These are phyloP conservation scores for Ctenochaetus hawaiiensis DNA, from an alignment of 2,797 vertebrate species.

Conservation along the genomic window DNA sequence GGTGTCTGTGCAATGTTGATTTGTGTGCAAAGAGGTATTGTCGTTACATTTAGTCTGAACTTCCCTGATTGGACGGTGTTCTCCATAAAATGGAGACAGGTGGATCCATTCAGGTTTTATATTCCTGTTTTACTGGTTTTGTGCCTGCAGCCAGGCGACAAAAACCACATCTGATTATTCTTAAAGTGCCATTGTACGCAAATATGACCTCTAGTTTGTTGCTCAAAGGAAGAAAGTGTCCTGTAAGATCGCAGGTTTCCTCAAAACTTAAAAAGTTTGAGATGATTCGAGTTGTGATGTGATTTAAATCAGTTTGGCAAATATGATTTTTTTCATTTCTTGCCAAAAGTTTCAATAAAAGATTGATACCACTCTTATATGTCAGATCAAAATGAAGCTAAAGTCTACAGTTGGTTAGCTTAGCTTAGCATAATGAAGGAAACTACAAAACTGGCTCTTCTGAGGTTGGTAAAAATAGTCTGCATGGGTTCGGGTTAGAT, in stretches of 20 bases:
- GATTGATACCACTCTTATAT: not conserved
- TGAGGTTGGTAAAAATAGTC: no score
- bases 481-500: not conserved
- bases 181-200: not conserved
- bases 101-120: conserved; percentile 10
- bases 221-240: not conserved
- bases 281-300: not conserved
- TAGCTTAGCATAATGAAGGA: conserved; percentile 9
- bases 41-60: conserved; percentile 14
- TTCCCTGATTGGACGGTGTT: conserved; percentile 14
- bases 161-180: conserved; percentile 16
- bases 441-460: not conserved
- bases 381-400: not conserved
- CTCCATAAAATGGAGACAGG: conserved; percentile 60
- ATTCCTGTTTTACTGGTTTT: conserved; percentile 46
- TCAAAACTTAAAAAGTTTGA: not conserved
- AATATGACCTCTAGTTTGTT: not conserved
- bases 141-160: conserved; percentile 9
- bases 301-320: not conserved
- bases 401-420: not conserved
- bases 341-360: not conserved
- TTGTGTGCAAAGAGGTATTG: conserved; percentile 49
- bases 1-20: conserved; percentile 72
- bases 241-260: not conserved
- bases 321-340: not conserved